Evolutionary conservation across 2,113 vertebrate species (phyloP).

Genomic region (Columba janthina): DNA sequence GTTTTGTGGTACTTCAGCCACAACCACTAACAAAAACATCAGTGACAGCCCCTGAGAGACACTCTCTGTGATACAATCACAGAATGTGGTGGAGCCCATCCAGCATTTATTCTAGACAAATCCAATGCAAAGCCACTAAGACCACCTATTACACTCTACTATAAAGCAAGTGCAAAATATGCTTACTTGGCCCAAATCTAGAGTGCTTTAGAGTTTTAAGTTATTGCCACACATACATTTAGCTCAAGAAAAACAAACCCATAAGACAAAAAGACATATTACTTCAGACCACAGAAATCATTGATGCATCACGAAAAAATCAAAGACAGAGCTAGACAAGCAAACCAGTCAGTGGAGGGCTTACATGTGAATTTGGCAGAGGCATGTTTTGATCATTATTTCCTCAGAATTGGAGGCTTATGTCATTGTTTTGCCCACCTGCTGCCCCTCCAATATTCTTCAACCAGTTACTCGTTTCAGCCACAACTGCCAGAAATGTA

Average conservation of each 20-base stretch:
- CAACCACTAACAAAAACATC: not conserved
- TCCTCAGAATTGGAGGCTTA: not conserved
- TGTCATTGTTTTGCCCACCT: not conserved
- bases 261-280: not conserved
- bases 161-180: not conserved
- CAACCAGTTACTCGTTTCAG: not conserved
- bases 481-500: not conserved
- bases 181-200: not conserved
- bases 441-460: not conserved
- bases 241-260: not conserved
- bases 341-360: not conserved
- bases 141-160: not conserved
- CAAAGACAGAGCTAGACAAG: not conserved
- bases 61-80: not conserved
- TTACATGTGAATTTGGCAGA: not conserved
- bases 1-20: not conserved
- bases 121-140: not conserved
- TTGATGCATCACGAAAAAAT: not conserved
- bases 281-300: not conserved
- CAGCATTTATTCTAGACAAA: not conserved
- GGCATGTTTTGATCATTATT: not conserved
- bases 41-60: not conserved
- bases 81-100: not conserved
- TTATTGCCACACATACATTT: not conserved
- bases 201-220: not conserved